phyloP scores from a whole-genome alignment of 2,797 vertebrate genomes.

The Brachyalestes nurse region DNA sequence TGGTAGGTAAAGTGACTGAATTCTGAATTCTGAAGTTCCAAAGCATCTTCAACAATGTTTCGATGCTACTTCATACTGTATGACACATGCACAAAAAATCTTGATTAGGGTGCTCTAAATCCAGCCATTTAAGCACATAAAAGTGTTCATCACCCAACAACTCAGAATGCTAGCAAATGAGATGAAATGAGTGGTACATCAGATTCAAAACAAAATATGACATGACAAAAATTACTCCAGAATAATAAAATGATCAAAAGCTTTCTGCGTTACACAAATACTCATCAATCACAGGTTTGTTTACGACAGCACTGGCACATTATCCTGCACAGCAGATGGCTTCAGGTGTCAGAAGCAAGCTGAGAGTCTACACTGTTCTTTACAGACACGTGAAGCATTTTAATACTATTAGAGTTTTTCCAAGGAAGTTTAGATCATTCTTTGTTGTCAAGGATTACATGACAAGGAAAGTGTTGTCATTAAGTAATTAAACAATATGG shows the following conservation, averaged over 20 bases:
- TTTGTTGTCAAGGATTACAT: not conserved
- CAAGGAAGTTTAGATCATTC: no score
- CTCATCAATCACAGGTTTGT: not conserved
- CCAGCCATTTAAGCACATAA: not conserved
- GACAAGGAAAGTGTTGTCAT: not conserved
- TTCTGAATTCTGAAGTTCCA: no score
- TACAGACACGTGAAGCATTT: no score
- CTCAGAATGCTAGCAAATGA: not conserved
- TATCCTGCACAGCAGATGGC: not conserved
- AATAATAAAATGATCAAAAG: constrained; percentile 9
- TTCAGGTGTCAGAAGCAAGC: not conserved
- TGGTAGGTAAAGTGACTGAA: no score
- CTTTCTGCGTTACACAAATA: not conserved
- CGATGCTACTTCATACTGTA: not conserved
- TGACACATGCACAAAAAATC: not conserved
- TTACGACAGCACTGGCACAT: not conserved
- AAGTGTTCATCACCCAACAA: not conserved
- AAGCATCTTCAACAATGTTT: not conserved
- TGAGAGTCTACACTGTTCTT: no score
- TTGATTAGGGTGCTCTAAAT: not conserved
- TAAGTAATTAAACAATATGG: not conserved
- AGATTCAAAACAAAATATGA: not conserved
- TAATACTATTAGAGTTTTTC: no score
- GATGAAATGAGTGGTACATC: not conserved
- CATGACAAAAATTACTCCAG: not conserved